A percentile compares a stretch with the other conserved stretches of the same genome.
Conservation (phyloP, 2,888 invertebrate genomes). For the Cecidostiba fungosa region DNA sequence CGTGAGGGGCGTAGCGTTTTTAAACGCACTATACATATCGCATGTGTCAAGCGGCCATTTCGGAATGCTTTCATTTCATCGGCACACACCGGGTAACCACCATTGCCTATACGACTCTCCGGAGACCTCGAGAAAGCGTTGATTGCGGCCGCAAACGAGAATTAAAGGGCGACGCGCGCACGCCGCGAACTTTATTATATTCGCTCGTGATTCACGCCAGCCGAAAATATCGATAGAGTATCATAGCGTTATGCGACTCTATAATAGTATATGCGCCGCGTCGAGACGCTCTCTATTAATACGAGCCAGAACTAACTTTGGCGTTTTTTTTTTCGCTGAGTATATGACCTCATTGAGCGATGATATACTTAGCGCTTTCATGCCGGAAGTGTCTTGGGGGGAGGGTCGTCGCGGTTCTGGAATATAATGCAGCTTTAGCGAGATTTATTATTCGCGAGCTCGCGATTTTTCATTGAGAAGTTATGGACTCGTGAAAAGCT, state of each 20-base stretch:
- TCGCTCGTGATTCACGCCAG: constrained; percentile 66
- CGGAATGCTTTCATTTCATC: constrained; percentile 66
- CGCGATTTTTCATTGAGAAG: constrained; percentile 20
- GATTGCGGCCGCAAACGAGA: constrained; percentile 67
- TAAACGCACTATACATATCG: constrained; percentile 6
- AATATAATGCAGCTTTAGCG: constrained; percentile 6
- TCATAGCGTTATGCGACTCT: neutral
- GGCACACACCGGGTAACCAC: constrained; percentile 57
- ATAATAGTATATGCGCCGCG: neutral
- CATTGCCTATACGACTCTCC: constrained; percentile 67
- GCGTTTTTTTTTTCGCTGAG: constrained; percentile 12
- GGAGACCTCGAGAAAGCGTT: constrained; percentile 66
- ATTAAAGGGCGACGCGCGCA: constrained; percentile 66
- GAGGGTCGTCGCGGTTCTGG: neutral
- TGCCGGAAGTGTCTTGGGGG: constrained; percentile 41
- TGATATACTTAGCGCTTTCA: constrained; percentile 46
- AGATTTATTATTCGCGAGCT: constrained; percentile 34
- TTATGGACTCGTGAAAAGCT: constrained; percentile 3
- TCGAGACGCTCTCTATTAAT: constrained; percentile 46
- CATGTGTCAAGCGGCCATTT: constrained; percentile 18
- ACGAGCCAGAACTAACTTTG: constrained; percentile 38
- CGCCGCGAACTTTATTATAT: constrained; percentile 65
- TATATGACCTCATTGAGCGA: constrained; percentile 51
- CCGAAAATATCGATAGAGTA: constrained; percentile 62
- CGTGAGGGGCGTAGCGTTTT: constrained; percentile 24